A percentile compares a stretch with the other conserved stretches of the same genome.
phyloP scores from a whole-genome alignment of 2,888 invertebrate genomes.

The Campoplex capitator region DNA sequence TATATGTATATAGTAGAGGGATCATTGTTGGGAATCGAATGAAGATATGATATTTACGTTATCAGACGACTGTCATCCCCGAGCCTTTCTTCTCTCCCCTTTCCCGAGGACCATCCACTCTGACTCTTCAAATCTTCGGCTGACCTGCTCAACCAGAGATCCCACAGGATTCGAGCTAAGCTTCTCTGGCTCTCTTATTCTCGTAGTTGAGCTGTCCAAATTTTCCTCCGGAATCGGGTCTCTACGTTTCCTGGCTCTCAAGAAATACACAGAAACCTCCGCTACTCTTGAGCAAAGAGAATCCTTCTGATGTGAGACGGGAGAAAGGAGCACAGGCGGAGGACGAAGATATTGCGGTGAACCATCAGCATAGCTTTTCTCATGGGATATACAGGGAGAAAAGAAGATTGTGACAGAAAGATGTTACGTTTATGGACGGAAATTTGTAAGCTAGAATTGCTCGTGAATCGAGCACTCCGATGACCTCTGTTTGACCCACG shows the following conservation, averaged over 20 bases:
- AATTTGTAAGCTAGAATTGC: constrained; percentile 56
- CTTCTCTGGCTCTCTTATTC: constrained; percentile 15
- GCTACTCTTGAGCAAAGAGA: constrained; percentile 36
- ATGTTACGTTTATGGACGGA: constrained; percentile 64
- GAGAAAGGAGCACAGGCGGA: constrained; percentile 7
- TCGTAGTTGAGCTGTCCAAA: constrained; percentile 50
- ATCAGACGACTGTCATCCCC: constrained; percentile 8
- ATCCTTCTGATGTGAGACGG: constrained; percentile 15
- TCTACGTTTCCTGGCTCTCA: not conserved
- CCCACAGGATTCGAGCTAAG: constrained; percentile 43
- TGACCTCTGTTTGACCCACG: constrained; percentile 40
- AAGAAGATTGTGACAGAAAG: constrained; percentile 57
- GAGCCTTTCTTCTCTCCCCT: constrained; percentile 10
- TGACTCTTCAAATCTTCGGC: constrained; percentile 32
- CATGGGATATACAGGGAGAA: constrained; percentile 55
- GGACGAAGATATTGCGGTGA: constrained; percentile 25
- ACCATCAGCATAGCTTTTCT: constrained; percentile 58
- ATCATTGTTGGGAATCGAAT: constrained; percentile 13
- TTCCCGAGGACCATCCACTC: not conserved
- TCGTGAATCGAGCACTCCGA: constrained; percentile 36
- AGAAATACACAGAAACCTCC: constrained; percentile 5
- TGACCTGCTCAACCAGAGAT: constrained; percentile 42
- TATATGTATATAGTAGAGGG: not conserved
- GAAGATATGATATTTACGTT: constrained; percentile 45
- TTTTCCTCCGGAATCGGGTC: constrained; percentile 39